phyloP scores from a whole-genome alignment of 2,888 invertebrate species.

The Oligia fasciuncula region DNA sequence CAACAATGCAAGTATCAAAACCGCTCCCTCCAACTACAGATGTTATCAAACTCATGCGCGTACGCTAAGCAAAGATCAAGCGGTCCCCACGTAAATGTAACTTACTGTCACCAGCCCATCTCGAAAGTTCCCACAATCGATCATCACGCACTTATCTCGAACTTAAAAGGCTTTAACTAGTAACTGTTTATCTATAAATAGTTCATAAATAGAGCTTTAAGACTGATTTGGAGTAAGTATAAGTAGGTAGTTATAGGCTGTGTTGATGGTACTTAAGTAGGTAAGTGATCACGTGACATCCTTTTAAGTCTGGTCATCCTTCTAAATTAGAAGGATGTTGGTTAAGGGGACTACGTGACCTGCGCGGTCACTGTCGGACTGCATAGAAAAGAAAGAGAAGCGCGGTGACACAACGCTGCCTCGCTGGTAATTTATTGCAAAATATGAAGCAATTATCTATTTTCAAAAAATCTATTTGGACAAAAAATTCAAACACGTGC shows the following conservation, averaged over 20 bases:
- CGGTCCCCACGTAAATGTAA: slow-evolving; percentile 81
- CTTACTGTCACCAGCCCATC: slow-evolving; percentile 86
- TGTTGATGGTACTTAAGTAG: slow-evolving; percentile 7
- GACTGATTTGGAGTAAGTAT: slow-evolving; percentile 54
- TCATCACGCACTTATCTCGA: slow-evolving; percentile 84
- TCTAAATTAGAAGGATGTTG: background rate
- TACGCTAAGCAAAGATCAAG: slow-evolving; percentile 82
- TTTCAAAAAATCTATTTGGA: too few relatives aligned
- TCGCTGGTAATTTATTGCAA: too few relatives aligned
- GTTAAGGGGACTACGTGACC: too few relatives aligned
- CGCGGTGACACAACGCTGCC: too few relatives aligned
- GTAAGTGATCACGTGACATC: slow-evolving; percentile 7
- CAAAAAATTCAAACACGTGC: too few relatives aligned
- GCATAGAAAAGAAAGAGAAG: too few relatives aligned
- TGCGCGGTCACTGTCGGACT: too few relatives aligned
- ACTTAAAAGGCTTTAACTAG: slow-evolving; percentile 87
- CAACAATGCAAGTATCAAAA: slow-evolving; percentile 76
- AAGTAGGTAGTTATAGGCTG: slow-evolving; percentile 33
- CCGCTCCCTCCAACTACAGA: slow-evolving; percentile 67
- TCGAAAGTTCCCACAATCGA: slow-evolving; percentile 87
- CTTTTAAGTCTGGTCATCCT: background rate
- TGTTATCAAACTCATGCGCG: slow-evolving; percentile 81
- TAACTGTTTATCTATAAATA: slow-evolving; percentile 78
- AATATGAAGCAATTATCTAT: too few relatives aligned
- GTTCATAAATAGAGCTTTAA: slow-evolving; percentile 76